These are phyloP conservation scores for Holacanthus passer DNA, from an alignment of 2,113 vertebrate genomes.

Conservation along the genomic window DNA sequence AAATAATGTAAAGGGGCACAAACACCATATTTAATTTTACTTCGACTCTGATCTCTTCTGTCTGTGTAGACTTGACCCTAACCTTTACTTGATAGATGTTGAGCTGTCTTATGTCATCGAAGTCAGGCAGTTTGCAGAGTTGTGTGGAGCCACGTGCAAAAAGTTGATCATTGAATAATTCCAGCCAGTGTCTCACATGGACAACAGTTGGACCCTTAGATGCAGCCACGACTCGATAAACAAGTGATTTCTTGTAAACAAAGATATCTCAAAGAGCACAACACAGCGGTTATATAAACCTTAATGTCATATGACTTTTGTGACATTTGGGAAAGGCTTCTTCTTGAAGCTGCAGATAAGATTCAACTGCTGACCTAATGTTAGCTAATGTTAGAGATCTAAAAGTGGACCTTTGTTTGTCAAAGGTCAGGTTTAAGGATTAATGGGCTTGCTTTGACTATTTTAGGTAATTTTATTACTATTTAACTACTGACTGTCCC, in stretches of 20 bases:
- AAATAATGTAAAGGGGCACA: not conserved
- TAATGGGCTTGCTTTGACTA: not conserved
- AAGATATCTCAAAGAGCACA: not conserved
- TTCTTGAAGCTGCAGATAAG: not conserved
- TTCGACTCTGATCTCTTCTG: not conserved
- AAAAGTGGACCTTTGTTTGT: not conserved
- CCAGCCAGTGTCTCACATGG: not conserved
- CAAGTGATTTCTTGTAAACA: not conserved
- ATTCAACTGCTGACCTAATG: not conserved
- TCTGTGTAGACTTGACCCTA: not conserved
- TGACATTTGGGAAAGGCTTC: not conserved
- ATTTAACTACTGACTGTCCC: no score
- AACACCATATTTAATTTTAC: slow-evolving; percentile 1
- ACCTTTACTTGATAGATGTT: not conserved
- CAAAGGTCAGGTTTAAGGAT: not conserved
- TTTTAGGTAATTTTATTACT: not conserved
- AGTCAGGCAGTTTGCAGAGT: not conserved
- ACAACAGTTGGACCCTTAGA: not conserved
- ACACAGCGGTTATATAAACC: not conserved
- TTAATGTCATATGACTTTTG: not conserved
- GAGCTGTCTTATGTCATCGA: not conserved
- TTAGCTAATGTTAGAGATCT: not conserved
- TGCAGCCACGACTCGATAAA: not conserved
- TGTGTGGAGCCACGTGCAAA: not conserved
- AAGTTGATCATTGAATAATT: not conserved